These are phyloP conservation scores for Scaptodrosophila latifasciaeformis DNA, from an alignment of 2,888 invertebrate species.

Conservation along the genomic window DNA sequence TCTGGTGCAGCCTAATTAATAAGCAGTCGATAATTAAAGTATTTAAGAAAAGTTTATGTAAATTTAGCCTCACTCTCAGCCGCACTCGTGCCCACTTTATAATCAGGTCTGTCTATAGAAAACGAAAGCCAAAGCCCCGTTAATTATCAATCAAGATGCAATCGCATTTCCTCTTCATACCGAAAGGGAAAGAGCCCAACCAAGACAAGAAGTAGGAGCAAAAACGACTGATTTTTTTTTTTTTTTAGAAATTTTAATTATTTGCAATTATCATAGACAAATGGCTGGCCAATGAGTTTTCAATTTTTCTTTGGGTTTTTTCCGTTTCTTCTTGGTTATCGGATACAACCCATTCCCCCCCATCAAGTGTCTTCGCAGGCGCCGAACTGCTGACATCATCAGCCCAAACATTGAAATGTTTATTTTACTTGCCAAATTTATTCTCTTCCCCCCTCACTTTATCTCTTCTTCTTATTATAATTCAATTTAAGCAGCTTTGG, in stretches of 20 bases:
- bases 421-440: too few species aligned
- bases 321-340: neutral
- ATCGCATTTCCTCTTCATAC: neutral
- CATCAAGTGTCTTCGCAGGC: too few species aligned
- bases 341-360: too few species aligned
- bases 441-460: too few species aligned
- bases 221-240: too few species aligned
- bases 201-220: neutral
- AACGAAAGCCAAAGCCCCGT: conserved; percentile 52
- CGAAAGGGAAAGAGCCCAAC: neutral
- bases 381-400: too few species aligned
- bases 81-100: neutral
- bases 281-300: conserved; percentile 11
- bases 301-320: neutral
- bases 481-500: too few species aligned
- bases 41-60: conserved; percentile 27
- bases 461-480: too few species aligned
- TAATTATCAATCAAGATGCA: conserved; percentile 43
- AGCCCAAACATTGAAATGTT: too few species aligned
- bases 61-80: conserved; percentile 17
- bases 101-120: conserved; percentile 36
- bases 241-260: conserved; percentile 39
- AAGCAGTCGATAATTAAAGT: conserved; percentile 24
- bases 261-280: conserved; percentile 51
- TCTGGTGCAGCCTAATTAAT: conserved; percentile 19